Evolutionary conservation across 2,113 vertebrate species (phyloP), one percentile per base, ranked within the genome.

Genomic region (Sterna hirundo): DNA sequence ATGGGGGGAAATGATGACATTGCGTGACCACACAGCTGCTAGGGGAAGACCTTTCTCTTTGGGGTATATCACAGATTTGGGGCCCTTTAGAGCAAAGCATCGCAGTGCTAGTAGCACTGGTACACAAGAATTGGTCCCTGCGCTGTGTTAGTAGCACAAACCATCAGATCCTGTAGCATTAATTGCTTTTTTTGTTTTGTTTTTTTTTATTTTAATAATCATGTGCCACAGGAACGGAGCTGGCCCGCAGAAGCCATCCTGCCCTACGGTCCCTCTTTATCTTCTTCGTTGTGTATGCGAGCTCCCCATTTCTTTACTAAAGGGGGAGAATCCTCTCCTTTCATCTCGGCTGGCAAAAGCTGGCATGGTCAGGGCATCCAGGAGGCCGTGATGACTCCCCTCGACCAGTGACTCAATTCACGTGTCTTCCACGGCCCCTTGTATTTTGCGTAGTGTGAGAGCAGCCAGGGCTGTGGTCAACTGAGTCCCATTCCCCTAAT

Each of bases 371-470:
- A 65, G 62, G 47, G 36, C n/a, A 30, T 21, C 32, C 20, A 49
- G 65, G 52, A 57, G 32, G 38, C 9, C 57, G 42, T 10, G 34
- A 23, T 10, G 26, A 27, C 42, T 89, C 62, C 9, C n/a, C 10
- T 74, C 21, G n/a, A 22, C 51, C 68, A 88, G n/a, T 66, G 51
- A 11, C 25, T 77, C 62, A 58, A 7, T 44, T 61, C 6, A 0
- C 0, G 1, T 65, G 65, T 27, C 10, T 64, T 78, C 57, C 18
- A 2, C 0, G 1, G 23, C 26, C 44, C 4, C 23, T 42, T 72
- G 25, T 27, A 14, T 83, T 87, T 51, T 40, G 36, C 34, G 1
- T 18, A 6, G 29, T 21, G 60, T 57, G 49, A 47, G 89, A 83
- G 78, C 70, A 94, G 74, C 62, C 52, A 30, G 30, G 44, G 36